These are phyloP conservation scores for Miniopterus natalensis DNA, from an alignment of 2,113 vertebrate genomes.

Conservation along the genomic window DNA sequence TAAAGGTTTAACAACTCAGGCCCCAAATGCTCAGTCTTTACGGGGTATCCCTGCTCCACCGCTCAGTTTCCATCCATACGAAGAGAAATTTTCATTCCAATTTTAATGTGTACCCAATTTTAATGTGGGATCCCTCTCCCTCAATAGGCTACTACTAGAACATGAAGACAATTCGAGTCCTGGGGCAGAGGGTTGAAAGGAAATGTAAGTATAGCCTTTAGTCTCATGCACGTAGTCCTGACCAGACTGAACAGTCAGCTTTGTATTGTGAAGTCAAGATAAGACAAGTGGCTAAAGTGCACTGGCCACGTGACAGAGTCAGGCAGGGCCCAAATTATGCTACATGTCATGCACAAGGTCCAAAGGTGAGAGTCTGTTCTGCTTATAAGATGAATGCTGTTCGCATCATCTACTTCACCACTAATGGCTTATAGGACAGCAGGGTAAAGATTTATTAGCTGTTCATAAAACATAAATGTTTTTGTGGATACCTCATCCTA, in stretches of 20 bases:
- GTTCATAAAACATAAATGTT: constrained; percentile 75
- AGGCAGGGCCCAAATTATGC: background rate
- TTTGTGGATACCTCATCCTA: constrained; percentile 57
- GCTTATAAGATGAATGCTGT: background rate
- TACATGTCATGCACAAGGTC: background rate
- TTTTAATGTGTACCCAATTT: background rate
- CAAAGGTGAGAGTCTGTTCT: constrained; percentile 61
- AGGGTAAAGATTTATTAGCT: constrained; percentile 71
- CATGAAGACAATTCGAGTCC: constrained; percentile 6
- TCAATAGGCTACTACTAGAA: background rate
- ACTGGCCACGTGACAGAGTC: background rate
- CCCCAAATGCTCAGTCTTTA: background rate
- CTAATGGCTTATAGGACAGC: constrained; percentile 45
- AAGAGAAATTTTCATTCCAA: background rate
- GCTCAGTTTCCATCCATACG: background rate
- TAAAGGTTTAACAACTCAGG: background rate
- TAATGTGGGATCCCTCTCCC: background rate
- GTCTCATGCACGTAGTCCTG: background rate
- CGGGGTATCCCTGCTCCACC: background rate
- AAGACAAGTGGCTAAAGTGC: background rate
- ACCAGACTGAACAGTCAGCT: background rate
- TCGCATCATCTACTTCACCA: background rate
- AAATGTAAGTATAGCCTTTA: background rate
- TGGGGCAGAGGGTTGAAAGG: background rate
- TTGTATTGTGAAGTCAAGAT: background rate